These are phyloP conservation scores for Hypsopygia costalis DNA, from an alignment of 2,888 invertebrate species.

Conservation along the genomic window DNA sequence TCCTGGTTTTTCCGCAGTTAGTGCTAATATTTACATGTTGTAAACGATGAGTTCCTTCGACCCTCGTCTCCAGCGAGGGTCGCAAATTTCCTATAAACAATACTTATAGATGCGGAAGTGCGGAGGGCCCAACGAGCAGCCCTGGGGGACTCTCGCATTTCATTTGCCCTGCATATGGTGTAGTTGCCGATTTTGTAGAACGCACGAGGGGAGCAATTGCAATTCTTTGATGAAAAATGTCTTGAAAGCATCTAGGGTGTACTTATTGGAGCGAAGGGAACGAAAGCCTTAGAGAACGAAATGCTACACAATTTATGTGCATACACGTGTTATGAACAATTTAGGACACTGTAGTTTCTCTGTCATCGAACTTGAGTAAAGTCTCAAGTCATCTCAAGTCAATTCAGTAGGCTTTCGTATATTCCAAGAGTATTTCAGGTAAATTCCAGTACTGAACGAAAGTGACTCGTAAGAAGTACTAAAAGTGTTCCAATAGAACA, in stretches of 20 bases:
- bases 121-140: constrained; percentile 34
- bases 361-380: no score
- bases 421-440: no score
- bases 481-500: no score
- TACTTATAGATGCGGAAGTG: constrained; percentile 37
- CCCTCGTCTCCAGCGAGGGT: constrained; percentile 29
- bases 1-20: constrained; percentile 1
- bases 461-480: no score
- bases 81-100: constrained; percentile 47
- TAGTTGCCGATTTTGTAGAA: constrained; percentile 41
- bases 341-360: no score
- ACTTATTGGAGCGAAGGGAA: background rate
- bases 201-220: constrained; percentile 38
- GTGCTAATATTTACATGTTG: constrained; percentile 62
- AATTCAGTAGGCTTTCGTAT: no score
- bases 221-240: constrained; percentile 31
- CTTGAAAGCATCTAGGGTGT: constrained; percentile 1
- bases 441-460: no score
- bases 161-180: constrained; percentile 51
- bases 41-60: constrained; percentile 46
- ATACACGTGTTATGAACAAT: no score
- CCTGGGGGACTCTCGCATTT: constrained; percentile 56
- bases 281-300: background rate
- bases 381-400: no score
- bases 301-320: background rate